Percentiles rank a stretch among this genome's conserved stretches.
These are phyloP conservation scores for Nothocercus julius DNA, from an alignment of 2,113 vertebrate genomes.

Conservation along the genomic window DNA sequence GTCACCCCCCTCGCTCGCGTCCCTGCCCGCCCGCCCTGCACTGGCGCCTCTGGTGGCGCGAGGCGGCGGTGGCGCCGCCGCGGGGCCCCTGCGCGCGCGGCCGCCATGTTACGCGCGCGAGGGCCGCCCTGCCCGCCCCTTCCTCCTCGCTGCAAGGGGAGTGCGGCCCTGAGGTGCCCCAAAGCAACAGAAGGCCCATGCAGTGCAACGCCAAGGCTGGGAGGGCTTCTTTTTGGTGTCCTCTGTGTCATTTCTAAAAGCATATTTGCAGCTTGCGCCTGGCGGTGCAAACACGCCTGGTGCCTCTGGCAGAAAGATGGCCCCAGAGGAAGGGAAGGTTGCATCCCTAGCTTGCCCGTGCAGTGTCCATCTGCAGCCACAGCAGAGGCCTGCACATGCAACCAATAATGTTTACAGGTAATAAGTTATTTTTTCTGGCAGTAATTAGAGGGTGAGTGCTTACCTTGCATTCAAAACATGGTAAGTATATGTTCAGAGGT, in stretches of 20 bases:
- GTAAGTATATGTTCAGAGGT: not conserved
- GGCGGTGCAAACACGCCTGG: rapidly evolving
- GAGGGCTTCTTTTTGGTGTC: not conserved
- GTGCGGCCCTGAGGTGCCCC: too few relatives aligned
- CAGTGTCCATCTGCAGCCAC: rapidly evolving
- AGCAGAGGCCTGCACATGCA: not conserved
- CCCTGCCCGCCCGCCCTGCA: rapidly evolving
- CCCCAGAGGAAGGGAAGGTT: not conserved
- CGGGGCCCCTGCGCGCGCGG: rapidly evolving
- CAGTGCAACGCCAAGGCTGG: rapidly evolving
- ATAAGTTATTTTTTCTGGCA: not conserved
- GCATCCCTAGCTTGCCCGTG: rapidly evolving
- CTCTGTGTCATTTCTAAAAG: not conserved
- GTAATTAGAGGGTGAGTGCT: not conserved
- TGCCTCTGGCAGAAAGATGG: not conserved
- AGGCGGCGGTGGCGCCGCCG: too few relatives aligned
- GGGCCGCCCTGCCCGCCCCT: rapidly evolving
- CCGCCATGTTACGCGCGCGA: rapidly evolving
- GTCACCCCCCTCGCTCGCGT: too few relatives aligned
- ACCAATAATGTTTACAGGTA: too few relatives aligned
- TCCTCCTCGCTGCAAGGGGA: too few relatives aligned
- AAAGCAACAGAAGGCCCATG: too few relatives aligned
- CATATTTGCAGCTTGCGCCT: not conserved
- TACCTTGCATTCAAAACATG: not conserved
- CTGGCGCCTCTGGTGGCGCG: rapidly evolving